A percentile compares a stretch with the other conserved stretches of the same genome.
phyloP scores from a whole-genome alignment of 1,140 invertebrate species.

The Drosophila subobscura region DNA sequence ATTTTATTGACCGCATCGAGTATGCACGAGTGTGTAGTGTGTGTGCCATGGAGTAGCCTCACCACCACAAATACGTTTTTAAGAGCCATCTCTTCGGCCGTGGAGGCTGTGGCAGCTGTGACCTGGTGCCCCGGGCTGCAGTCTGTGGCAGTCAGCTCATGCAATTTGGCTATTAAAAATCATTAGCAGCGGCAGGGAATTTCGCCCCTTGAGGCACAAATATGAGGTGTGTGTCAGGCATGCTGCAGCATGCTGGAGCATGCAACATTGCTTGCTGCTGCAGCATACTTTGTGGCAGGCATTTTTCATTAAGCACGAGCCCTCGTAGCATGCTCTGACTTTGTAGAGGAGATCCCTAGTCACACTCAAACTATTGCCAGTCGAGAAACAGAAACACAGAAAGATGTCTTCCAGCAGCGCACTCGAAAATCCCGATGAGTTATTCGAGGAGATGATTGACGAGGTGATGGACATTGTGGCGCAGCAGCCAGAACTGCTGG shows the following conservation, averaged over 20 bases:
- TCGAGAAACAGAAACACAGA: no score
- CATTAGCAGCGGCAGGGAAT: constrained; percentile 71
- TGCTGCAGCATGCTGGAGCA: no score
- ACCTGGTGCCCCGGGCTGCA: constrained; percentile 18
- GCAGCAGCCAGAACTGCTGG: no score
- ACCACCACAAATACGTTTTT: constrained; percentile 66
- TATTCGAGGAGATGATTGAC: no score
- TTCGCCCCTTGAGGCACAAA: constrained; percentile 23
- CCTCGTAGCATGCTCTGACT: constrained; percentile 35
- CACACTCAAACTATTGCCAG: not conserved
- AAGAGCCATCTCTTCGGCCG: constrained; percentile 52
- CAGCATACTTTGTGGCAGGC: constrained; percentile 68
- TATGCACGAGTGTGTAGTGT: constrained; percentile 28
- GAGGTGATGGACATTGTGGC: no score
- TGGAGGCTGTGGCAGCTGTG: constrained; percentile 23
- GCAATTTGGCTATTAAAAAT: constrained; percentile 81
- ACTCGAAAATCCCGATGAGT: no score
- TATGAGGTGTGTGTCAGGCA: constrained; percentile 25
- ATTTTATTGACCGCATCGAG: constrained; percentile 71
- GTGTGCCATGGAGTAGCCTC: constrained; percentile 29
- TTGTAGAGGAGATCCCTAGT: constrained; percentile 10
- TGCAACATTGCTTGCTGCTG: constrained; percentile 24
- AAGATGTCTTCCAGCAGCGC: no score
- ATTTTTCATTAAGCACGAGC: constrained; percentile 68
- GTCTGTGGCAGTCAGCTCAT: constrained; percentile 38